A percentile compares a stretch with the other conserved stretches of the same genome.
These are phyloP conservation scores for Syndactyla subalaris DNA, from an alignment of 2,797 vertebrate genomes.

Conservation along the genomic window DNA sequence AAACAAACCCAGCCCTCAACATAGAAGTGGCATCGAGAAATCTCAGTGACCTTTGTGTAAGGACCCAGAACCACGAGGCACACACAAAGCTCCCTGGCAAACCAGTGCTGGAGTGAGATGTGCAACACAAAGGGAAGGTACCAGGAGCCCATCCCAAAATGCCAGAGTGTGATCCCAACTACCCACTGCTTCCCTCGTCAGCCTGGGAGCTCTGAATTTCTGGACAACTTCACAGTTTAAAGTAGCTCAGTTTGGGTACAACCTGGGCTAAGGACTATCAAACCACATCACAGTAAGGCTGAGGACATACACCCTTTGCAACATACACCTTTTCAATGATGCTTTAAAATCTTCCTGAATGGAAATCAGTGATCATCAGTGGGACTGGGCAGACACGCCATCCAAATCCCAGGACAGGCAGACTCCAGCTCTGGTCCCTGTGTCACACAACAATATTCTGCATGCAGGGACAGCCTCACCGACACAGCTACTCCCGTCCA, in stretches of 20 bases:
- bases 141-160: not conserved
- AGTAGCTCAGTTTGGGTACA: not conserved
- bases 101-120: not conserved
- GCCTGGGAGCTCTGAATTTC: not conserved
- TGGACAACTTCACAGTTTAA: not conserved
- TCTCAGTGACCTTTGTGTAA: not conserved
- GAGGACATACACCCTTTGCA: accelerated
- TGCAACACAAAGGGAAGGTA: accelerated
- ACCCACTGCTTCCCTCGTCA: not conserved
- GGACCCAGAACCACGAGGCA: not conserved
- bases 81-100: not conserved
- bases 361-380: not conserved
- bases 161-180: not conserved
- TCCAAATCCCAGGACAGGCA: not conserved
- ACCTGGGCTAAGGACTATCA: not conserved
- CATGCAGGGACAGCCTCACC: not conserved
- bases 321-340: accelerated
- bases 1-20: conserved; percentile 8
- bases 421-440: not conserved
- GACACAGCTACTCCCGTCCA: accelerated
- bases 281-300: not conserved
- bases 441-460: not conserved
- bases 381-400: not conserved
- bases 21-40: not conserved
- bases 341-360: not conserved